Base-by-base conservation (phyloP, 1,140 invertebrate species). In the Daktulosphaira vitifoliae region DNA sequence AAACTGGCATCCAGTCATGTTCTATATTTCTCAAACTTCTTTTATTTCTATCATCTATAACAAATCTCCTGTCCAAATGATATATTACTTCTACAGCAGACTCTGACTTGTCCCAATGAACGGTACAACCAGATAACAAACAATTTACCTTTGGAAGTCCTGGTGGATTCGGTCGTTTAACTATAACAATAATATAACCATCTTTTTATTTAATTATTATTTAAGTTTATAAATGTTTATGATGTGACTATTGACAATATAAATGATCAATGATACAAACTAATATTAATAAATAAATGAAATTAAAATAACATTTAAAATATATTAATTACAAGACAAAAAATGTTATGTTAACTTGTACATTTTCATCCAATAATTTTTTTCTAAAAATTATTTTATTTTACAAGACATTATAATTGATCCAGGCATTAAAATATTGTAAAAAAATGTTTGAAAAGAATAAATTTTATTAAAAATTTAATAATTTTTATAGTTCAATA, bases 101-200 rank as follows among this genome's bases (percentile, higher is more conserved):
- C 48, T 77, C 74, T 0, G 88, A 81, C 1, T 81, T 75, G 39
- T 82, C 77, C 89, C 89, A 92, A 39, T 77, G 79, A 0, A 91
- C 78, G 71, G 88, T 83, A 73, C 85, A 89, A 22, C 82, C 81
- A 23, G 78, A 79, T 15, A 80, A 78, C 9, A 87, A 74, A 51
- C 81, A 80, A 51, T 82, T 80, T 1, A 87, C 74, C 4, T 76
- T 75, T 1, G 88, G 88, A n/a, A 71, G 77, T 0, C 85, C 85
- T 1, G 85, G 85, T 18, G 79, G 71, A 42, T 81, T 80, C 13
- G 86, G 86, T 13, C 80, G 76, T 73, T 87, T 85, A 9, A 82
- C 84, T 78, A 66, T 51, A 71, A 71, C 62, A 51, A 67, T 39
- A 69, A 70, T n/a, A 66, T 26, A 53, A 33, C 11, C 29, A 33